Evolutionary conservation across 2,797 vertebrate genomes (phyloP).

Genomic region (Danio choprae): DNA sequence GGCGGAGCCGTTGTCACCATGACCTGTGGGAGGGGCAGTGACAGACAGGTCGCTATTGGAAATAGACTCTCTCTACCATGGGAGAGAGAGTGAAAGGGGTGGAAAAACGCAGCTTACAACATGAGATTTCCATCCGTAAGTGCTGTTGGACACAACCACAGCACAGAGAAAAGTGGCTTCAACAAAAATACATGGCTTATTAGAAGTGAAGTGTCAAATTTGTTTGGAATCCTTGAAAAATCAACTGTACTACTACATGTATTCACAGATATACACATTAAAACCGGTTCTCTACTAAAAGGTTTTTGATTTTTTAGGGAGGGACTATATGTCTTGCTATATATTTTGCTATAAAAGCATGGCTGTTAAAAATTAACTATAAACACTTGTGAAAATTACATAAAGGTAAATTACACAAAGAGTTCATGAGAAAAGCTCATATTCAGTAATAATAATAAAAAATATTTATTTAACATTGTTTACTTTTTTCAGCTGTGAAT

Average conservation of each 20-base stretch:
- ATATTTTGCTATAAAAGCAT: too few species aligned
- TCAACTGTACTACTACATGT: background rate
- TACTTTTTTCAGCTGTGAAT: too few species aligned
- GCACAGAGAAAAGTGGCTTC: background rate
- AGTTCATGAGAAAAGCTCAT: too few species aligned
- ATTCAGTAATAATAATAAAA: too few species aligned
- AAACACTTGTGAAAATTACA: too few species aligned
- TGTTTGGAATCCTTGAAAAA: background rate
- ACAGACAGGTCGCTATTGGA: conserved; percentile 56
- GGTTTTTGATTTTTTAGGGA: background rate
- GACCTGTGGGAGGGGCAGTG: conserved; percentile 72
- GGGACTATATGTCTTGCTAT: background rate
- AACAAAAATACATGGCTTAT: conserved; percentile 17
- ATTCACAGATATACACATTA: too few species aligned
- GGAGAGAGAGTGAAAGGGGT: conserved; percentile 18
- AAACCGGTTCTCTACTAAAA: too few species aligned
- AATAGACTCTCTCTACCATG: conserved; percentile 65
- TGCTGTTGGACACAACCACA: conserved; percentile 8
- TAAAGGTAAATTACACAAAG: too few species aligned
- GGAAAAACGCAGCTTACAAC: conserved; percentile 41
- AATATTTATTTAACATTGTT: too few species aligned
- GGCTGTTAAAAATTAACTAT: too few species aligned
- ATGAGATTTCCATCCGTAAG: conserved; percentile 26
- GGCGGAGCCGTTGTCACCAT: conserved; percentile 71
- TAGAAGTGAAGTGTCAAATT: background rate